Conservation (phyloP, 2,797 vertebrate genomes). For the Acridotheres tristis region DNA sequence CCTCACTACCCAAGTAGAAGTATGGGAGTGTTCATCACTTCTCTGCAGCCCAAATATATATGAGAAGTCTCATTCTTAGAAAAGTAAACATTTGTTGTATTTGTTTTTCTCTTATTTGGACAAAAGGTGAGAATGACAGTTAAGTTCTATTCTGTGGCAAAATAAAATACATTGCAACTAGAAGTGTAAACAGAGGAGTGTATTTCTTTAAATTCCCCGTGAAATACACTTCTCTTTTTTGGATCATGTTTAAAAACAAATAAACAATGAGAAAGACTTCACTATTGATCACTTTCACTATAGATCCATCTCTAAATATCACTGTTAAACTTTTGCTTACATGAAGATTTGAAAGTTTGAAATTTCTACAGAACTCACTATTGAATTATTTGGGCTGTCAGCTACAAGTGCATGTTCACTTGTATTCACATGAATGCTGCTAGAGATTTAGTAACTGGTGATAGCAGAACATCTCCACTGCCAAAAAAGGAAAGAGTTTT, state of each 20-base stretch:
- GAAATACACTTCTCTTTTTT: not conserved
- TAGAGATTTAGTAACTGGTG: conserved; percentile 24
- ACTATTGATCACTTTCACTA: not conserved
- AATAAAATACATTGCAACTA: not conserved
- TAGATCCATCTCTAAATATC: not conserved
- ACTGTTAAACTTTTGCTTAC: not conserved
- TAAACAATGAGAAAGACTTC: not conserved
- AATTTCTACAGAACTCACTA: not conserved
- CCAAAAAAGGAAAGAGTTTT: not conserved
- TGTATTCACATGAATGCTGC: not conserved
- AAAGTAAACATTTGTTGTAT: not conserved
- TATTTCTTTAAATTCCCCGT: not conserved
- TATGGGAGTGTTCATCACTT: not conserved
- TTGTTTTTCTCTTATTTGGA: not conserved
- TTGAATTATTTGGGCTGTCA: not conserved
- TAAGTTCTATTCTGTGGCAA: not conserved
- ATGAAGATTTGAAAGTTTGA: not conserved
- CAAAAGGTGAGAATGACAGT: not conserved
- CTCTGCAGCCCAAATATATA: not conserved
- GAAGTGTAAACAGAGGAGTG: not conserved
- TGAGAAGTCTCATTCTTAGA: not conserved
- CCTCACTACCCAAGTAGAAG: not conserved
- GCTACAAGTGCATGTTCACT: not conserved
- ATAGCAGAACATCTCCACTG: not conserved
- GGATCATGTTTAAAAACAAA: not conserved